Evolutionary conservation across 2,113 vertebrate species (phyloP), one percentile per base, ranked within the genome.

Genomic region (Nestor notabilis): DNA sequence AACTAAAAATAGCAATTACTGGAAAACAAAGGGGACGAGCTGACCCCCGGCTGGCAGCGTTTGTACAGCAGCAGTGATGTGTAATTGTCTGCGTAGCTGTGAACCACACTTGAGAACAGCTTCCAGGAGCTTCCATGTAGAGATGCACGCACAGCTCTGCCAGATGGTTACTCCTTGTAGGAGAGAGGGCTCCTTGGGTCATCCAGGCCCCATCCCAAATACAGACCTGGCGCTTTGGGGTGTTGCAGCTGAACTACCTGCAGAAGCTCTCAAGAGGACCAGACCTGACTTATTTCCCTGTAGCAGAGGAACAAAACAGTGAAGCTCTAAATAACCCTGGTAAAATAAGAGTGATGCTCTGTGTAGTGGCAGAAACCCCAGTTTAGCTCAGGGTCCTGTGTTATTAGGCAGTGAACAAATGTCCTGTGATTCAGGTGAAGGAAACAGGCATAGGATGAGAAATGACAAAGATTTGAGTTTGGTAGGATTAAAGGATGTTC

Each of bases 11-110:
- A 94, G 76, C 17, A 86, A 92, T 92, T 92, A 81, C 85, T 83
- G 93, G 95, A 87, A 97, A 96, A 97, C 92, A 94, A 92, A 94
- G 88, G 85, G 93, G 85, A 94, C 85, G 92, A 93, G 92, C 90
- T 94, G 88, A 91, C 71, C 92, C 90, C 17, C 46, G 35, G 49
- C 31, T 91, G 92, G 84, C 91, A 79, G 65, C 35, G 44, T 56
- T 33, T 20, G 41, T 17, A 8, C 71, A 61, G 10, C 58, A 94
- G 71, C 85, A 95, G 47, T 1, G 35, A 80, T 55, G 11, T 39
- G 68, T 60, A 81, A 87, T 74, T 81, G 84, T 56, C 78, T 90
- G 83, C 86, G 18, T 68, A 87, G 89, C 92, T 92, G 88, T 83
- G 61, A 93, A 66, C 75, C 50, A 8, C 72, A 12, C 83, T 71